Percentiles rank a stretch among this genome's conserved stretches.
Conservation (phyloP, 2,888 invertebrate genomes). For the Rhabditophanes sp. region DNA sequence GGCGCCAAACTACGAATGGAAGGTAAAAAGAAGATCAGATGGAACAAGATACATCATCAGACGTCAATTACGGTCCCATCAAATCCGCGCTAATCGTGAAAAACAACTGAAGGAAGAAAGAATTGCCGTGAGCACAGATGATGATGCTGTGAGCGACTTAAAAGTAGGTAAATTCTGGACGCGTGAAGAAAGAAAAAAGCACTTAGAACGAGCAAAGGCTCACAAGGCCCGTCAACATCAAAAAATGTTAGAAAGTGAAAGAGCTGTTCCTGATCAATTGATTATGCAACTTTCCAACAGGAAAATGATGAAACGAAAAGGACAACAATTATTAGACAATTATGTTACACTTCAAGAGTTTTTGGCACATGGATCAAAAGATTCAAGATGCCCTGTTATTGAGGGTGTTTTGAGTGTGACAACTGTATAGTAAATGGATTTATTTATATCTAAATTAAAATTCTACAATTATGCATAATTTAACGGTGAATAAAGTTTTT, state of each 20-base stretch:
- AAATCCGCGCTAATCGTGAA: constrained; percentile 56
- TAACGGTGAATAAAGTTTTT: too few species aligned
- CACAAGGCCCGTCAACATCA: constrained; percentile 48
- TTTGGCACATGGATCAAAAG: constrained; percentile 50
- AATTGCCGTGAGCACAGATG: constrained; percentile 58
- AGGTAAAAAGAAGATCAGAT: constrained; percentile 59
- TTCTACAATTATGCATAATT: too few species aligned
- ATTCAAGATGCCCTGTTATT: constrained; percentile 13
- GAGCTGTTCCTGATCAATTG: constrained; percentile 14
- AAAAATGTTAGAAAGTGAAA: constrained; percentile 10
- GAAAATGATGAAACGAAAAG: constrained; percentile 46
- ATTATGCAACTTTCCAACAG: constrained; percentile 50
- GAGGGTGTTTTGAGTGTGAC: constrained; percentile 21
- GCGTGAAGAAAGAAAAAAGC: constrained; percentile 60
- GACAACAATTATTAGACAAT: constrained; percentile 49
- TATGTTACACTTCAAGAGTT: constrained; percentile 54
- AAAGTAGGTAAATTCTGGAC: constrained; percentile 58
- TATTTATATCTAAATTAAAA: too few species aligned
- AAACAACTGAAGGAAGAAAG: constrained; percentile 57
- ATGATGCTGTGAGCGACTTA: constrained; percentile 62
- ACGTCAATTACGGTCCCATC: constrained; percentile 55
- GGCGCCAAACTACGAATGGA: constrained; percentile 52
- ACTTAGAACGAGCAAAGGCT: constrained; percentile 58
- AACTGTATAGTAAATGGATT: too few species aligned
- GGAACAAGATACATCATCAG: constrained; percentile 63